A percentile compares a stretch with the other conserved stretches of the same genome.
Conservation (phyloP, 2,113 vertebrate genomes). For the Macaca mulatta region DNA sequence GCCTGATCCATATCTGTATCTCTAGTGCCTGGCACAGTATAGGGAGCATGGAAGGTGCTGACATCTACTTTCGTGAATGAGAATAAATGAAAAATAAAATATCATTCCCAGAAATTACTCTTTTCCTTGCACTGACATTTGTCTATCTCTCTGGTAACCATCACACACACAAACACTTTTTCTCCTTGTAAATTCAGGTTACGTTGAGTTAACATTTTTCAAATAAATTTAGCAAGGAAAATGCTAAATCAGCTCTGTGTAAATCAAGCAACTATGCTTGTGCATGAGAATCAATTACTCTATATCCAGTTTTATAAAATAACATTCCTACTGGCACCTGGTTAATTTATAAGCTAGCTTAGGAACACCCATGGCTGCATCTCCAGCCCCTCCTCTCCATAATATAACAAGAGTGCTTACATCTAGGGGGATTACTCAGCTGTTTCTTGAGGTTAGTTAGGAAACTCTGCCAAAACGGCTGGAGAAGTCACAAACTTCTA, state of each 20-base stretch:
- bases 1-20: background rate
- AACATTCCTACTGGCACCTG: background rate
- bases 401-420: background rate
- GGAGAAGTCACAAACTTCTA: background rate
- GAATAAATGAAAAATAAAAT: constrained; percentile 11
- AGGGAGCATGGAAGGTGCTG: background rate
- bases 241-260: background rate
- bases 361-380: background rate
- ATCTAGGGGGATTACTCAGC: background rate
- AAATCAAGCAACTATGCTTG: background rate
- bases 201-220: background rate
- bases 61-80: background rate
- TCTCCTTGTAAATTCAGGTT: background rate
- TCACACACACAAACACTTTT: background rate
- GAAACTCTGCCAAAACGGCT: background rate
- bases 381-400: background rate
- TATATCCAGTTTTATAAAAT: background rate
- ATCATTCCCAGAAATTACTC: background rate
- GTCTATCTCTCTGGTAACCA: background rate
- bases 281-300: background rate
- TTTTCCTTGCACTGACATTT: background rate
- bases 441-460: background rate
- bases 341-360: background rate
- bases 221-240: constrained; percentile 47
- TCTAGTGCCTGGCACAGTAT: background rate